Evolutionary conservation across 2,113 vertebrate species (phyloP), one percentile per base, ranked within the genome.

Genomic region (Notothenia rossii): DNA sequence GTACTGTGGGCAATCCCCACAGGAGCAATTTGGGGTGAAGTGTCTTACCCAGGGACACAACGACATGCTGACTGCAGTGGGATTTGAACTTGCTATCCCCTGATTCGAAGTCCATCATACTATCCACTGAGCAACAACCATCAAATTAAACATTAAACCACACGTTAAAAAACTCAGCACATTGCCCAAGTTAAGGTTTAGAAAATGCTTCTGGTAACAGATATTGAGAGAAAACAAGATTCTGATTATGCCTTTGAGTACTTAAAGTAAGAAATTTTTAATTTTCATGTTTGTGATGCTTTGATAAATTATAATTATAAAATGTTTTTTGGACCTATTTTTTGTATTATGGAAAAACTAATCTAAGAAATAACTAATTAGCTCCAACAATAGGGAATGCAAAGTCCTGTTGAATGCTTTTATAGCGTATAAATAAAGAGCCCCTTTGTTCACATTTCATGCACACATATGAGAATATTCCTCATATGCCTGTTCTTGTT

Each of bases 401-500:
- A 14, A 45, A 48, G 33, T 55, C 49, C 4, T 50, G 22, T 22
- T 64, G 4, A 22, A 36, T 29, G 17, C 17, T 53, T 64, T 58
- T n/a, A n/a, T 56, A 40, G 40, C 77, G 13, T 13, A 53, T 56
- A 10, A 69, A 40, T 40, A 40, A 40, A 40, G 36, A 33, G 10
- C 3, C 12, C 5, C 46, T 61, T 51, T 69, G 40, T 78, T 25
- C 53, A 59, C 25, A 62, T 18, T 3, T 15, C 13, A 10, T 8
- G 9, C 58, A 36, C 58, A 60, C n/a, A 56, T 65, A 61, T 77
- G 49, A 63, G 75, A 91, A 74, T 40, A 75, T 75, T 62, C 25
- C 12, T 84, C 88, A 76, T 89, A 88, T 81, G 88, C 53, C 88
- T 84, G 87, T 83, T 83, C 64, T 77, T 87, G 85, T 82, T 72